A percentile compares a stretch with the other conserved stretches of the same genome.
phyloP scores from a whole-genome alignment of 2,113 vertebrate species.

The Coptodon rendalli region DNA sequence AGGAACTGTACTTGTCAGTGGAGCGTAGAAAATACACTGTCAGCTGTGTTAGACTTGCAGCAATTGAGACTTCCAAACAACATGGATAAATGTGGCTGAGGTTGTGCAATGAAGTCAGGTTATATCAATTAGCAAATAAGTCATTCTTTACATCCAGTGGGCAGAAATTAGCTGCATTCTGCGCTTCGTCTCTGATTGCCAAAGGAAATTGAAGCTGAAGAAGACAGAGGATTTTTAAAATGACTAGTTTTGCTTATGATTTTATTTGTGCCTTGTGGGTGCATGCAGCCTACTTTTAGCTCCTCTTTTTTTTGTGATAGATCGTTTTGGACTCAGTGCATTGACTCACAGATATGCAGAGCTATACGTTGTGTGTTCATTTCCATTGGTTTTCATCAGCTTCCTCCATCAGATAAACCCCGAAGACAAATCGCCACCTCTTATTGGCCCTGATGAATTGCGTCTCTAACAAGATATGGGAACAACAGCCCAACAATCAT shows the following conservation, averaged over 20 bases:
- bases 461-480: slow-evolving; percentile 44
- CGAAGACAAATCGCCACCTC: slow-evolving; percentile 59
- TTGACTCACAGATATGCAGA: slow-evolving; percentile 42
- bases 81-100: background rate
- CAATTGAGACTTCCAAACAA: slow-evolving; percentile 10
- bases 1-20: slow-evolving; percentile 40
- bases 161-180: background rate
- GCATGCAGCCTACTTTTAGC: background rate
- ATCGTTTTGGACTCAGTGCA: slow-evolving; percentile 10
- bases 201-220: background rate
- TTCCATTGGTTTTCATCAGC: slow-evolving; percentile 62
- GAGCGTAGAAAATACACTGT: slow-evolving; percentile 22
- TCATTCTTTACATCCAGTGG: background rate
- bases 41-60: slow-evolving; percentile 1
- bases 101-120: slow-evolving; percentile 1
- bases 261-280: slow-evolving; percentile 13
- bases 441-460: slow-evolving; percentile 66
- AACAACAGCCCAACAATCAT: slow-evolving; percentile 49
- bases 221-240: background rate
- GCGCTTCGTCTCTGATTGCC: background rate
- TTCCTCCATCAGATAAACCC: slow-evolving; percentile 61
- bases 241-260: background rate
- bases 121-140: background rate
- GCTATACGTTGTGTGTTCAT: slow-evolving; percentile 34
- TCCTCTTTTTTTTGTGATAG: slow-evolving; percentile 8